Percentiles rank a stretch among this genome's conserved stretches.
Evolutionary conservation across 2,113 vertebrate species (phyloP).

Genomic region (Nycticorax nycticorax): DNA sequence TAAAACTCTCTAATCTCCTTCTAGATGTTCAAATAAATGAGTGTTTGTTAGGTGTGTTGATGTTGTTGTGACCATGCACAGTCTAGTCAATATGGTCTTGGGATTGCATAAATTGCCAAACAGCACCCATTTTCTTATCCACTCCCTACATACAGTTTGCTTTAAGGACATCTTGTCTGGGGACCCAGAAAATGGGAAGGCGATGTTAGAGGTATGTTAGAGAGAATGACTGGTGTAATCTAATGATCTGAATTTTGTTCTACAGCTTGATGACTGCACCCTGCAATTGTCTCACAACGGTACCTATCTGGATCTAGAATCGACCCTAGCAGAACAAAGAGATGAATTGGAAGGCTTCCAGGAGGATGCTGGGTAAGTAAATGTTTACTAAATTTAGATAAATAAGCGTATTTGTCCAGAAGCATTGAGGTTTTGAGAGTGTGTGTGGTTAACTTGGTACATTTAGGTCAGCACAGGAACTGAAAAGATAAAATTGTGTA

Average conservation of each 20-base stretch:
- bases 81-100: background rate
- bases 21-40: background rate
- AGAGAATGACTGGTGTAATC: background rate
- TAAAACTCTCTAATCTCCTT: background rate
- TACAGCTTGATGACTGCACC: conserved; percentile 93
- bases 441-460: background rate
- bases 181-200: background rate
- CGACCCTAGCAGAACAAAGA: conserved; percentile 90
- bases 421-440: background rate
- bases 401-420: background rate
- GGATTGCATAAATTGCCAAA: background rate
- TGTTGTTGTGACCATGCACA: background rate
- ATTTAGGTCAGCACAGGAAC: background rate
- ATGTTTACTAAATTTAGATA: background rate
- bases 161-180: background rate
- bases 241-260: conserved; percentile 7
- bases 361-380: conserved; percentile 92
- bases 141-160: background rate
- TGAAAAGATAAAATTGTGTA: background rate
- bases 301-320: conserved; percentile 95
- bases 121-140: background rate
- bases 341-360: conserved; percentile 96
- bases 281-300: conserved; percentile 94
- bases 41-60: background rate
- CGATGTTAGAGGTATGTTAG: background rate